These are phyloP conservation scores for Eretmocerus hayati DNA, from an alignment of 2,888 invertebrate species.

Conservation along the genomic window DNA sequence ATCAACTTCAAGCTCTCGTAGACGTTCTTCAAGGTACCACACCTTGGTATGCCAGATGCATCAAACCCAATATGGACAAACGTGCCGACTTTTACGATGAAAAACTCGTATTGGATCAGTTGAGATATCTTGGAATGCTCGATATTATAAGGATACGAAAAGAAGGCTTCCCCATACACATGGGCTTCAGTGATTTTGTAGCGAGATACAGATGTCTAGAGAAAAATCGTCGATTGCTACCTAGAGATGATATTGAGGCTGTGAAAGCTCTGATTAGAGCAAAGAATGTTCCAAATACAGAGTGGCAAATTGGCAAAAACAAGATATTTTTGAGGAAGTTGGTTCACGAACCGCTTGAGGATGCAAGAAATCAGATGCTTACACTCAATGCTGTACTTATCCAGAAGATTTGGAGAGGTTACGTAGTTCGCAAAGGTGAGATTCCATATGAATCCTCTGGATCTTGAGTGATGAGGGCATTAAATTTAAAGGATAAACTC, in stretches of 20 bases:
- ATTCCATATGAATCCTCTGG: no score
- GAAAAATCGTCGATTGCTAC: constrained; percentile 33
- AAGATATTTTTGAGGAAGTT: constrained; percentile 79
- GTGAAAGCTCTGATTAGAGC: constrained; percentile 54
- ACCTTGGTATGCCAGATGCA: constrained; percentile 89
- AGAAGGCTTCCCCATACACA: constrained; percentile 84
- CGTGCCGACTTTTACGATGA: constrained; percentile 72
- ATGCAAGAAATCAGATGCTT: constrained; percentile 63
- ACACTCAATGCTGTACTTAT: constrained; percentile 65
- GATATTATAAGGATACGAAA: constrained; percentile 86
- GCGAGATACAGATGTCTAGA: constrained; percentile 68
- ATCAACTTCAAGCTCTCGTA: constrained; percentile 79
- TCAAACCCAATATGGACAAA: constrained; percentile 85
- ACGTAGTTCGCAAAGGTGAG: constrained; percentile 54
- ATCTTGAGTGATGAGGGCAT: no score
- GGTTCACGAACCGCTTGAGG: constrained; percentile 80
- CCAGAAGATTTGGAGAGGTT: constrained; percentile 69
- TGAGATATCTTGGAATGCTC: constrained; percentile 86
- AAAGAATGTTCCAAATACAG: constrained; percentile 62
- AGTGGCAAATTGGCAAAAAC: constrained; percentile 84
- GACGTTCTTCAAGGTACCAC: constrained; percentile 85
- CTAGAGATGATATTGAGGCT: constrained; percentile 44
- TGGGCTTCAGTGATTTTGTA: constrained; percentile 69
- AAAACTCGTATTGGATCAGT: constrained; percentile 75
- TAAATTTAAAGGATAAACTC: no score